These are phyloP conservation scores for Drosophila simulans DNA, from an alignment of 1,140 invertebrate genomes.

Conservation along the genomic window DNA sequence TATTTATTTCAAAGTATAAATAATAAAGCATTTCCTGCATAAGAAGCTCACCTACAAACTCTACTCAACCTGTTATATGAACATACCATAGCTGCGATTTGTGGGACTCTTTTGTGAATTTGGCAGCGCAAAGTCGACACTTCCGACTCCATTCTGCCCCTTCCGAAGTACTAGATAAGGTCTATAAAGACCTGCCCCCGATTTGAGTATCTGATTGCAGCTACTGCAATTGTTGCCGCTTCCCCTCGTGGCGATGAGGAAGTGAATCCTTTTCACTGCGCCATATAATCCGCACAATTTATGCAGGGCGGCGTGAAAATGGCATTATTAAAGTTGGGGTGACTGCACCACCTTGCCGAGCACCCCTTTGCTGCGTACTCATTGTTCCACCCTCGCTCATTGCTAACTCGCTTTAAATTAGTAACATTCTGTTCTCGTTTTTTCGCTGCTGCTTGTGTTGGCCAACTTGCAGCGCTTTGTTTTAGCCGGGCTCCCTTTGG, in stretches of 20 bases:
- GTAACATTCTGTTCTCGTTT: slow-evolving; percentile 51
- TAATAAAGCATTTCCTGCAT: background rate
- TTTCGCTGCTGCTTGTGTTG: slow-evolving; percentile 23
- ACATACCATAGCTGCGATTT: background rate
- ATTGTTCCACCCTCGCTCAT: slow-evolving; percentile 39
- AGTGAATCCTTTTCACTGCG: slow-evolving; percentile 77
- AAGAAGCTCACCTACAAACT: too few species aligned
- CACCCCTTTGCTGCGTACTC: slow-evolving; percentile 5
- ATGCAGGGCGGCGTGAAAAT: slow-evolving; percentile 69
- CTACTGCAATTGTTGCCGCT: slow-evolving; percentile 47
- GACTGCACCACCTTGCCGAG: slow-evolving; percentile 14
- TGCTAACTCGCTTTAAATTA: slow-evolving; percentile 69
- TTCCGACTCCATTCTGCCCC: slow-evolving; percentile 17
- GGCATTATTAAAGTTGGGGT: slow-evolving; percentile 29
- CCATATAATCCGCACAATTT: slow-evolving; percentile 78
- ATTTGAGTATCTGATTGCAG: slow-evolving; percentile 58
- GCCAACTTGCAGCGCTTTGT: slow-evolving; percentile 63
- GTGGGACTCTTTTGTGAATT: slow-evolving; percentile 11
- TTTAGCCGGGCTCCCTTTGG: slow-evolving; percentile 64
- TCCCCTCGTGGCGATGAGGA: slow-evolving; percentile 28
- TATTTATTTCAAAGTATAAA: background rate
- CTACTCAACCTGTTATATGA: background rate
- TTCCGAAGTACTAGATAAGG: slow-evolving; percentile 1
- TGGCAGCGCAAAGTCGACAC: slow-evolving; percentile 25
- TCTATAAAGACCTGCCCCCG: slow-evolving; percentile 51